A percentile compares a stretch with the other conserved stretches of the same genome.
Conservation (phyloP, 2,888 invertebrate species). For the Imbricaverruca yamaguchii region DNA sequence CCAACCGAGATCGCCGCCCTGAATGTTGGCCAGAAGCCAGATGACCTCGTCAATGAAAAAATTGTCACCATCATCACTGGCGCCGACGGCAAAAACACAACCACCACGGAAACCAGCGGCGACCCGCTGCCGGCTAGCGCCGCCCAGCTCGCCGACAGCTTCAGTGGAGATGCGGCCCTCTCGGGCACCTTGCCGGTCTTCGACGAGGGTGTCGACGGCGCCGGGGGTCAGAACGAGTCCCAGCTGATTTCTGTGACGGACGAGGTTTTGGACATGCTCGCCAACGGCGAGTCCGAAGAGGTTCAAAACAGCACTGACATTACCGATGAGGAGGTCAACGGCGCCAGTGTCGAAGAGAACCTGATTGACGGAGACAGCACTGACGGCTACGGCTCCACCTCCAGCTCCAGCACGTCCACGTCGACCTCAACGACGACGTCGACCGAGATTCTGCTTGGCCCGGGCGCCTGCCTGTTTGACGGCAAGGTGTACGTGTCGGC, state of each 20-base stretch:
- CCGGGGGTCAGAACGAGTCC: background rate
- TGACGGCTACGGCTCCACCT: background rate
- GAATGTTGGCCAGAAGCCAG: too few relatives aligned
- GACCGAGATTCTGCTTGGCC: slow-evolving; percentile 53
- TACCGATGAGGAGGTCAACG: background rate
- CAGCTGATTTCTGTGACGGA: slow-evolving; percentile 6
- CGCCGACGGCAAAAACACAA: slow-evolving; percentile 1
- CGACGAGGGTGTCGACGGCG: too few relatives aligned
- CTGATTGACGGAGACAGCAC: background rate
- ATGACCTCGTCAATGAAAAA: background rate
- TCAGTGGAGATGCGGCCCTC: too few relatives aligned
- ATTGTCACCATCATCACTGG: slow-evolving; percentile 18
- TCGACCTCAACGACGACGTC: slow-evolving; percentile 24
- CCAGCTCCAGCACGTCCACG: background rate
- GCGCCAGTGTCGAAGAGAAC: background rate
- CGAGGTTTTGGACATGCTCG: slow-evolving; percentile 14
- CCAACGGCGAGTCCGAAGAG: background rate
- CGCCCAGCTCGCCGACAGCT: too few relatives aligned
- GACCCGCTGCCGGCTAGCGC: background rate
- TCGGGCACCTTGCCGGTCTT: background rate
- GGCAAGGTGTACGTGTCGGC: slow-evolving; percentile 89
- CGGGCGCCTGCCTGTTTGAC: slow-evolving; percentile 84
- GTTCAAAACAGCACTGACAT: background rate
- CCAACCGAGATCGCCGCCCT: background rate
- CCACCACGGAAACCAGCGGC: background rate